phyloP scores from a whole-genome alignment of 1,140 invertebrate species.

The Trichonephila clavipes region DNA sequence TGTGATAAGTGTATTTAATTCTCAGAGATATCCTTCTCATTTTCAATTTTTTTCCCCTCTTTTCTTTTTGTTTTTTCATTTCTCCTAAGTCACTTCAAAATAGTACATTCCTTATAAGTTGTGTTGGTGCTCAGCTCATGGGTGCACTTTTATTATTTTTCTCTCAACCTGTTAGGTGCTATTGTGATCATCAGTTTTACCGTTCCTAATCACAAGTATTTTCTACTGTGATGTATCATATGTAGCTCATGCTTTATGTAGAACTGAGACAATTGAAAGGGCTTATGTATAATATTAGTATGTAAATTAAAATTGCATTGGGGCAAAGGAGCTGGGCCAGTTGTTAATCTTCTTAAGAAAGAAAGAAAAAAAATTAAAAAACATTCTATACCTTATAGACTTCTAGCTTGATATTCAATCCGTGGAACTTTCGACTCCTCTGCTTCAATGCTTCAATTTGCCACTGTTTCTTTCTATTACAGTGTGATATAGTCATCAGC shows the following conservation, averaged over 20 bases:
- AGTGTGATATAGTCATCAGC: constrained; percentile 74
- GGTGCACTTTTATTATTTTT: constrained; percentile 72
- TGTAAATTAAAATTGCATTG: constrained; percentile 75
- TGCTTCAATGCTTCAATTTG: constrained; percentile 73
- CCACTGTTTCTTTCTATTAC: constrained; percentile 73
- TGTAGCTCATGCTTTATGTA: constrained; percentile 73
- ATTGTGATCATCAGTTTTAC: constrained; percentile 77
- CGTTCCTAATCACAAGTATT: constrained; percentile 77
- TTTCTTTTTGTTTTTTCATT: constrained; percentile 4
- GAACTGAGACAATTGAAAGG: constrained; percentile 68
- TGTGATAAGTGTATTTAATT: constrained; percentile 77
- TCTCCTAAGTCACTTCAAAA: constrained; percentile 70
- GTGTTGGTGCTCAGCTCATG: constrained; percentile 71
- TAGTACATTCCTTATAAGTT: constrained; percentile 75
- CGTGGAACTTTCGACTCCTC: constrained; percentile 63
- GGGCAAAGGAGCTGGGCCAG: constrained; percentile 72
- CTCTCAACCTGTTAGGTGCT: constrained; percentile 76
- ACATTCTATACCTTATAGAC: constrained; percentile 33
- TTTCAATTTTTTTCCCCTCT: constrained; percentile 17
- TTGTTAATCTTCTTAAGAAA: constrained; percentile 1
- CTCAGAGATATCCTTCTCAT: constrained; percentile 49
- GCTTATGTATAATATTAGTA: constrained; percentile 74
- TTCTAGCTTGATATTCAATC: constrained; percentile 37
- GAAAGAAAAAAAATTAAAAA: not conserved
- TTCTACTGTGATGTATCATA: constrained; percentile 76